Conservation (phyloP, 2,797 vertebrate genomes). For the Podargus strigoides region DNA sequence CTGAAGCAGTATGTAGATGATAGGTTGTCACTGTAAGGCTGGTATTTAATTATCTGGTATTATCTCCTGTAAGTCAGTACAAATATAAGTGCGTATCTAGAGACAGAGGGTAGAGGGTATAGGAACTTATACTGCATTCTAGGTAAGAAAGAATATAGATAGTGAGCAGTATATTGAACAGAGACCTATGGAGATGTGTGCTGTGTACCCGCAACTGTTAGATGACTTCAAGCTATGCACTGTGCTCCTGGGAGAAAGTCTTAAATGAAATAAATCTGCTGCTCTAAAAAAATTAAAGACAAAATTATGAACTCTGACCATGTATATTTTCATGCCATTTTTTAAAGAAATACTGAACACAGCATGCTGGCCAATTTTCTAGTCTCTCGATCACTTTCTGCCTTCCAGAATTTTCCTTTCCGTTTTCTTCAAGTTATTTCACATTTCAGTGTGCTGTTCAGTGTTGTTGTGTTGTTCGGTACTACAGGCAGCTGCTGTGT, state of each 20-base stretch:
- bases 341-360: background rate
- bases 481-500: background rate
- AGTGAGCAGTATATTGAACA: background rate
- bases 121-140: background rate
- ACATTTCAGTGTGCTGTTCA: background rate
- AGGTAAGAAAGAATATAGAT: background rate
- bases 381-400: background rate
- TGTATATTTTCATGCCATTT: background rate
- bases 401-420: background rate
- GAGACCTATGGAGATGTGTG: background rate
- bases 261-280: background rate
- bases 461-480: background rate
- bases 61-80: fast-evolving
- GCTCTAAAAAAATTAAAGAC: background rate
- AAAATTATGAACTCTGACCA: background rate
- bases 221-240: background rate
- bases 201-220: background rate
- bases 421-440: background rate
- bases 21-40: background rate
- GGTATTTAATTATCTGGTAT: background rate
- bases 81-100: background rate
- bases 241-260: background rate
- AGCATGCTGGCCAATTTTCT: background rate
- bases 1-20: background rate
- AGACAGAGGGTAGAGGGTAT: background rate